A percentile compares a stretch with the other conserved stretches of the same genome.
These are phyloP conservation scores for Mystacornis crossleyi DNA, from an alignment of 2,113 vertebrate genomes.

Conservation along the genomic window DNA sequence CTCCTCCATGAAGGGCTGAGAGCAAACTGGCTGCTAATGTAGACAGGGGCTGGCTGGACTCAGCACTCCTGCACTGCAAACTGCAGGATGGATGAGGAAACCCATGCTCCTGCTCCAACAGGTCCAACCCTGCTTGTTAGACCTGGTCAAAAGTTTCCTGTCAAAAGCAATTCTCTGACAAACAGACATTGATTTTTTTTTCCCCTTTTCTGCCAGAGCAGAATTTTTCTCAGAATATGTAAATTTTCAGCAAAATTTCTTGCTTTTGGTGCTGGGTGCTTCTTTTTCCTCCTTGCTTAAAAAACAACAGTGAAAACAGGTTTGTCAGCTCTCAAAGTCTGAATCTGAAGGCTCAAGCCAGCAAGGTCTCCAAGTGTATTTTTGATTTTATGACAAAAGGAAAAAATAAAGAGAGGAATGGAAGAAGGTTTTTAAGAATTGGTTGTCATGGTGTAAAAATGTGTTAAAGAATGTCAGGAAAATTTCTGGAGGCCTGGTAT, in stretches of 20 bases:
- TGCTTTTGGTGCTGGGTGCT: background rate
- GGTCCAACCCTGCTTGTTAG: conserved; percentile 21
- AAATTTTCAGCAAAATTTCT: conserved; percentile 19
- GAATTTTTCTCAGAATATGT: conserved; percentile 8
- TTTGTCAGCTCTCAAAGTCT: conserved; percentile 23
- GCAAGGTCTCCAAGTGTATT: background rate
- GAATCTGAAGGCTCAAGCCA: background rate
- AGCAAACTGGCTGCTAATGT: background rate
- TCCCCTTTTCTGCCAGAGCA: background rate
- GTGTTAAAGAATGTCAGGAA: background rate
- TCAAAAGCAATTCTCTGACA: conserved; percentile 41
- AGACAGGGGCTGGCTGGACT: background rate
- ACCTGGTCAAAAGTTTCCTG: conserved; percentile 50
- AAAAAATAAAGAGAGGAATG: background rate
- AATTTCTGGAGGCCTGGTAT: background rate
- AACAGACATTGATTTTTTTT: background rate
- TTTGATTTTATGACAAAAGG: conserved; percentile 25
- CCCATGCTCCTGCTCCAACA: background rate
- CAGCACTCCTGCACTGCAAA: background rate
- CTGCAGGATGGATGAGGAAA: background rate
- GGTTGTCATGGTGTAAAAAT: background rate
- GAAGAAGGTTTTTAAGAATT: conserved; percentile 8
- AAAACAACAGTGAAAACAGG: background rate
- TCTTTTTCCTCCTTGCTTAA: background rate
- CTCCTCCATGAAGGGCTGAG: background rate